phyloP scores from a whole-genome alignment of 2,888 invertebrate species.

The Ichneumoninae sp. region DNA sequence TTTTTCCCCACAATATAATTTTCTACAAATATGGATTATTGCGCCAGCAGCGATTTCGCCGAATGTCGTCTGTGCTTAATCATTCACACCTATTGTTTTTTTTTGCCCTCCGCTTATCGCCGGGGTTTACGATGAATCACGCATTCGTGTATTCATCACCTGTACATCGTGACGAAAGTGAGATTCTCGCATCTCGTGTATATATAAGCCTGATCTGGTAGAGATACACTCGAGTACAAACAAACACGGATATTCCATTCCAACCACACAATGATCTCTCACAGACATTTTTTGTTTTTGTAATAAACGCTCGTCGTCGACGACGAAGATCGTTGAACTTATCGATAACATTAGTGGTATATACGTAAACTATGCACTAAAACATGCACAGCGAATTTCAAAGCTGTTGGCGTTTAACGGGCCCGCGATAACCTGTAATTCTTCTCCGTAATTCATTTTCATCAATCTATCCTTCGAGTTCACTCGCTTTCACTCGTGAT shows the following conservation, averaged over 20 bases:
- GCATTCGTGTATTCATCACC: constrained; percentile 23
- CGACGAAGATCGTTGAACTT: constrained; percentile 63
- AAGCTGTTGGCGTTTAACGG: constrained; percentile 70
- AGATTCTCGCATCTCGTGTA: constrained; percentile 44
- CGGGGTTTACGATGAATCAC: constrained; percentile 30
- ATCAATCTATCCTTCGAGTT: constrained; percentile 26
- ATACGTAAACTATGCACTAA: constrained; percentile 81
- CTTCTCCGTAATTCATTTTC: constrained; percentile 27
- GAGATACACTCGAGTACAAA: constrained; percentile 9
- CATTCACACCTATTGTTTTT: constrained; percentile 13
- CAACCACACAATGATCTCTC: constrained; percentile 29
- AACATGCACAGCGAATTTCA: constrained; percentile 82
- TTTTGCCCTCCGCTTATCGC: not conserved
- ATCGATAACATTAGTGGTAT: constrained; percentile 61
- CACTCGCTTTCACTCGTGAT: constrained; percentile 35
- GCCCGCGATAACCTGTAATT: constrained; percentile 40
- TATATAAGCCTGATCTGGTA: constrained; percentile 18
- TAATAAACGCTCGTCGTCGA: constrained; percentile 37
- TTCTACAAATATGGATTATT: constrained; percentile 64
- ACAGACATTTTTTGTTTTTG: constrained; percentile 4
- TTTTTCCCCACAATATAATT: not conserved
- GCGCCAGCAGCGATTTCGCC: constrained; percentile 50
- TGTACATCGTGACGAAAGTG: constrained; percentile 43
- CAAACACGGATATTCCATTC: constrained; percentile 29
- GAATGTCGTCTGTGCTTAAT: constrained; percentile 14